Evolutionary conservation across 2,113 vertebrate genomes (phyloP), one percentile per base, ranked within the genome.

Genomic region (Mohoua ochrocephala): DNA sequence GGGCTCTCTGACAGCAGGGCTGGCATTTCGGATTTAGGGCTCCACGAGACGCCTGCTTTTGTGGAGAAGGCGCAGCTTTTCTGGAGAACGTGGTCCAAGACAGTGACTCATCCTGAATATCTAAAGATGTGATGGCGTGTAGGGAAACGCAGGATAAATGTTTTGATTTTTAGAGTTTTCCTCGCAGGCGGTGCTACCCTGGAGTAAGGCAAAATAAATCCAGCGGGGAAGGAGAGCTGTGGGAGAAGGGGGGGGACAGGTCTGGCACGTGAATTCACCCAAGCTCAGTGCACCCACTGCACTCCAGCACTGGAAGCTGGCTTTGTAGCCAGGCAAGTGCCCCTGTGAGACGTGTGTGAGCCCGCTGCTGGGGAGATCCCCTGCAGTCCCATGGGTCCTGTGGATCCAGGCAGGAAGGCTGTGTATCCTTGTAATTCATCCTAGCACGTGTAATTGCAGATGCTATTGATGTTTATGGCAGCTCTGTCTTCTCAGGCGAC

Each of bases 151-250:
- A 71, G 78, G 81, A 81, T 93, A 90, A 97, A 91, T 95, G 92
- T 95, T 97, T 97, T 93, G 94, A 89, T 85, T 86, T 87, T 90
- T 45, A 52, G 63, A 79, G 64, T 77, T 90, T 89, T 77, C 70
- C 83, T 91, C 56, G 39, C 20, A 78, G 91, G 74, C 35, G 6
- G 75, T 81, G 95, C 76, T 61, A 35, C 85, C 54, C 69, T 3
- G 7, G 76, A 87, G 28, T 39, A 69, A 80, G 73, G 69, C 68
- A 87, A 44, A 91, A 67, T 74, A 94, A 73, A 85, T 86, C 54
- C 61, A 24, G 27, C 0, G 0, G 60, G 67, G 35, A 61, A 52
- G 33, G 35, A 88, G 75, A 80, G 67, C 26, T 0, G 1, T 37
- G 19, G 41, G 61, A 31, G 65, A 39, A 15, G 26, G 4, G 7